Percentiles rank a stretch among this genome's conserved stretches.
Conservation (phyloP, 35 echinoderm and acorn worm genomes). For the Hemicentrotus pulcherrimus region DNA sequence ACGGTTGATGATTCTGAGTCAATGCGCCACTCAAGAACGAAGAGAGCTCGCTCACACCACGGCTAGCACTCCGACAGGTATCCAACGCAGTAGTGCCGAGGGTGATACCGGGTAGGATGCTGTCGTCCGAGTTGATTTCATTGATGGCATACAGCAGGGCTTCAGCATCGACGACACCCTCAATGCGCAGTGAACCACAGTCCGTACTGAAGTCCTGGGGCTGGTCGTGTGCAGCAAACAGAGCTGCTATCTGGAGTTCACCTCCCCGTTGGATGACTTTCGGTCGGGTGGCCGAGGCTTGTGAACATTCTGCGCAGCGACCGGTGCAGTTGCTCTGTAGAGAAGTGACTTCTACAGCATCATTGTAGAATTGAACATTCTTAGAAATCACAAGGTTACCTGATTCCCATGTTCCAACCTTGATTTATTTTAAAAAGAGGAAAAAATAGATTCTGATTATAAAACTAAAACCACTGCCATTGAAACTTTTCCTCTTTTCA, state of each 20-base stretch:
- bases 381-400: conserved; percentile 29
- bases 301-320: conserved; percentile 75
- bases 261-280: conserved; percentile 44
- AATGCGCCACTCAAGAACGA: conserved; percentile 54
- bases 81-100: conserved; percentile 80
- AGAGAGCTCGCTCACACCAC: conserved; percentile 58
- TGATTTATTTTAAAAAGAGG: too few relatives aligned
- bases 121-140: conserved; percentile 65
- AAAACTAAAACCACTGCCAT: too few relatives aligned
- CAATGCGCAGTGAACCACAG: conserved; percentile 63
- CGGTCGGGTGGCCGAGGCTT: background rate
- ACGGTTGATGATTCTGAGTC: conserved; percentile 23
- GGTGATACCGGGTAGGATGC: conserved; percentile 64
- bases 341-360: background rate
- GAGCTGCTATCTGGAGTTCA: conserved; percentile 74
- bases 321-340: conserved; percentile 57
- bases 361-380: conserved; percentile 43
- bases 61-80: conserved; percentile 67
- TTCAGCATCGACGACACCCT: conserved; percentile 76
- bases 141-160: conserved; percentile 87
- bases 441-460: too few relatives aligned
- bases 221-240: conserved; percentile 70
- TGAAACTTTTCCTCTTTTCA: too few relatives aligned
- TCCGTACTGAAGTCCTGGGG: conserved; percentile 53
- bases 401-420: conserved; percentile 79